Base-by-base conservation (phyloP, 2,113 vertebrate genomes). In the Salminus brasiliensis region DNA sequence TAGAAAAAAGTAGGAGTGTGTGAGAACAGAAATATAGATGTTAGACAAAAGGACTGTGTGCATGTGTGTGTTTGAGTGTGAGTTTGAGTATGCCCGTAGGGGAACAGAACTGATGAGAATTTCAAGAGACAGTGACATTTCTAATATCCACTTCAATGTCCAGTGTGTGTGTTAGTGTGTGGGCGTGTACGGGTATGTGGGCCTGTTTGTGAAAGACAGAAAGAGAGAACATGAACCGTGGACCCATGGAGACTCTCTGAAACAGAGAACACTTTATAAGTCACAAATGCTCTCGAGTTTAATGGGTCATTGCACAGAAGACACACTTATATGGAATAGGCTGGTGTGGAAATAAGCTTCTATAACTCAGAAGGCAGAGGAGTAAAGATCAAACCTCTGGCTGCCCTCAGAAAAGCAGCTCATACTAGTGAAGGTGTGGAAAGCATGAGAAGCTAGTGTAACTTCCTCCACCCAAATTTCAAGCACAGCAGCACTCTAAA, bases 31-130 rank as follows among this genome's bases (percentile, higher is more conserved):
- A 43, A 30, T 60, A 5, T 27, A 49, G 32, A 49, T 3, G 59
- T 23, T 16, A 68, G 15, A 68, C 45, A n/a, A n/a, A n/a, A n/a
- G n/a, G n/a, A n/a, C n/a, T 21, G 15, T 39, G 4, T 15, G 13
- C 12, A 9, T 60, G 53, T 63, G 41, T 74, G 72, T 74, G 39
- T 62, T n/a, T n/a, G n/a, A n/a, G n/a, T n/a, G n/a, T n/a, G n/a
- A n/a, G n/a, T n/a, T n/a, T n/a, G n/a, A n/a, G n/a, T n/a, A 53
- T 57, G 71, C 36, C 29, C 52, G 10, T n/a, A 43, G 45, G n/a
- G 45, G 52, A 1, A 23, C 18, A 70, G 45, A 36, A 65, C 10
- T 84, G 76, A 79, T 72, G 76, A 68, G 67, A 65, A 85, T 65
- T 70, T 45, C 1, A 41, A 65, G 49, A 53, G 76, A 84, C 79